Base-by-base conservation (phyloP, 2,888 invertebrate genomes). In the Coleophora deauratella region DNA sequence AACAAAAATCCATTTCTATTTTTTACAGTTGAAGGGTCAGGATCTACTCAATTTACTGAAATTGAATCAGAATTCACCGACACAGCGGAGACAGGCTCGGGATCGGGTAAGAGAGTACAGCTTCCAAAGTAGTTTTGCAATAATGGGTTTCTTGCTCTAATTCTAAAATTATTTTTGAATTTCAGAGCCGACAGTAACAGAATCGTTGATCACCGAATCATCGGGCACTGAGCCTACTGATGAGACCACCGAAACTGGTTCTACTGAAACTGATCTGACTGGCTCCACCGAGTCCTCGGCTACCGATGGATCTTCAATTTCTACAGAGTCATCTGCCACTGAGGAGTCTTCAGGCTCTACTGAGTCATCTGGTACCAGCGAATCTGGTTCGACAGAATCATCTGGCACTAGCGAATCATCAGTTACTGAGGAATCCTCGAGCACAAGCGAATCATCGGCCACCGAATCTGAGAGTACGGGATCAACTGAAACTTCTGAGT, bases 11-110 rank as follows among this genome's bases (percentile, higher is more conserved):
- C 4, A 31, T 31, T 31, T n/a, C 11, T 31, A 30, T 39, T 32
- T 0, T 12, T 45, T 42, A 4, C 35, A 43, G 42, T 28, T n/a
- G 44, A 45, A 41, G 46, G 46, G 10, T 43, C 43, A 3, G 46
- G 37, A 21, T 40, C 35, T 8, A 41, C 36, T 27, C 10, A 37
- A 12, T 56, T 59, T 28, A 57, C 63, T 21, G 60, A 59, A 10
- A 40, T 40, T 27, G 59, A 54, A 40, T 56, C 65, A 1, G 58
- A 57, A 35, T 57, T 53, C 27, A 57, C 54, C 9, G 43, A 50
- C 13, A 58, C 52, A 1, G 40, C 47, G 2, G 54, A 54, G 27
- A 51, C 56, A 38, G 58, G 57, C 34, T 61, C 65, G n/a, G 62
- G 60, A 37, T 55, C 52, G 50, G 62, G 65, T 55, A 61, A 27